Conservation (phyloP, 2,888 invertebrate genomes). For the Tipula vernalis region DNA sequence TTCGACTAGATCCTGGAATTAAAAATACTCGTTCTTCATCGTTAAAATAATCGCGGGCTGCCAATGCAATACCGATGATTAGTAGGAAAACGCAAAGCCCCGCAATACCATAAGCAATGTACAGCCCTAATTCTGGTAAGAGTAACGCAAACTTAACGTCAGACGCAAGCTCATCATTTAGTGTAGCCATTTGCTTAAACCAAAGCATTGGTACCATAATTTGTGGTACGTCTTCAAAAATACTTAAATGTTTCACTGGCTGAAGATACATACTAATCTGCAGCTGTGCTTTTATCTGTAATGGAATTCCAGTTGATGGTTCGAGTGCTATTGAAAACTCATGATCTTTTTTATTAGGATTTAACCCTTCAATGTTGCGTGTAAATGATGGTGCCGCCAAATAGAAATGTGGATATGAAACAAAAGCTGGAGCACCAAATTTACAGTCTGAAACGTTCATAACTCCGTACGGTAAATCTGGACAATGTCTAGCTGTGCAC, state of each 20-base stretch:
- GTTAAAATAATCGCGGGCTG: not conserved
- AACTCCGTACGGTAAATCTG: conserved; percentile 43
- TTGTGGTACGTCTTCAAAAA: conserved; percentile 34
- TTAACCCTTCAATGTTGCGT: conserved; percentile 49
- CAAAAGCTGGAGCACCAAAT: conserved; percentile 68
- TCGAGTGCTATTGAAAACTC: conserved; percentile 56
- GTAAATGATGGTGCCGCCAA: conserved; percentile 54
- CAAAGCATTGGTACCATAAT: conserved; percentile 60
- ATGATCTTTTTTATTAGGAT: conserved; percentile 49
- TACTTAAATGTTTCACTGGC: not conserved
- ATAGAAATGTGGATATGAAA: conserved; percentile 73
- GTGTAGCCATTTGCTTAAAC: conserved; percentile 54
- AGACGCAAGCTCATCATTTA: conserved; percentile 44
- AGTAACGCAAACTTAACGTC: conserved; percentile 28
- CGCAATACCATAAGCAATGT: conserved; percentile 25
- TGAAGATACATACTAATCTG: conserved; percentile 51
- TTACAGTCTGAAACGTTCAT: conserved; percentile 63
- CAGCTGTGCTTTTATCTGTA: conserved; percentile 55
- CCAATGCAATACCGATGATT: conserved; percentile 22
- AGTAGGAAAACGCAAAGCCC: conserved; percentile 25
- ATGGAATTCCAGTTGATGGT: conserved; percentile 66
- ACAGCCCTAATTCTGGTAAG: conserved; percentile 26
- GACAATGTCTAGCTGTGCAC: conserved; percentile 42
- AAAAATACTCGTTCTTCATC: not conserved
- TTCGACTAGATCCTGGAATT: not conserved